Evolutionary conservation across 92 coral and sea anemone genomes (phyloP), one percentile per base, ranked within the genome.

Genomic region (Galaxea fascicularis): DNA sequence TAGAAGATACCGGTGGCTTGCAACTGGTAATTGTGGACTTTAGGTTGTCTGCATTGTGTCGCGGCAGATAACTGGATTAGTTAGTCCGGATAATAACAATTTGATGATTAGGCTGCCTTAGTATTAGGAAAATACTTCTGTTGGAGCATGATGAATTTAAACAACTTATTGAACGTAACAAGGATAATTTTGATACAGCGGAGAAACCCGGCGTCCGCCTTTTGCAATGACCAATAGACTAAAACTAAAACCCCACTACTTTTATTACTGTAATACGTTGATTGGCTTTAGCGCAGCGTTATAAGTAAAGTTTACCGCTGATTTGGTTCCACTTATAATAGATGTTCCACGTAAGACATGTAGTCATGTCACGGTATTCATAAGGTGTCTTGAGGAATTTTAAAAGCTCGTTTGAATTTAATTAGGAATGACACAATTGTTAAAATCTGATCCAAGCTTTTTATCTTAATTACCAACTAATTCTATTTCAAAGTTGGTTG

Each of bases 11-110:
- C 76, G 15, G 74, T 15, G 74, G 53, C 66, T 52, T 15, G 3
- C 25, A 57, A n/a, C 29, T 52, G 16, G 26, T 6, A 28, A 2
- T 67, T 67, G 46, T 14, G 58, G 58, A 22, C 76, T 69, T 35
- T 30, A 4, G 18, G 24, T 6, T 30, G 26, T 20, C 30, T 44
- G 29, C 30, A 63, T 27, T 59, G n/a, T n/a, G n/a, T n/a, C n/a
- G n/a, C 70, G 41, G 57, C 53, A 79, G 74, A 67, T 14, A 66
- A 4, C 47, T 66, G 35, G 72, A 66, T 28, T 29, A 65, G 24
- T 9, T 29, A 18, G 4, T 70, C 10, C 21, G n/a, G 8, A 45
- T 39, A 13, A 21, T 71, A 71, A 71, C 16, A 45, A 24, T 71
- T 4, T 20, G 10, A 47, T 71, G 12, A 71, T 71, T 45, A 21